Conservation (phyloP, 1,140 invertebrate species). For the Drosophila pachea region DNA sequence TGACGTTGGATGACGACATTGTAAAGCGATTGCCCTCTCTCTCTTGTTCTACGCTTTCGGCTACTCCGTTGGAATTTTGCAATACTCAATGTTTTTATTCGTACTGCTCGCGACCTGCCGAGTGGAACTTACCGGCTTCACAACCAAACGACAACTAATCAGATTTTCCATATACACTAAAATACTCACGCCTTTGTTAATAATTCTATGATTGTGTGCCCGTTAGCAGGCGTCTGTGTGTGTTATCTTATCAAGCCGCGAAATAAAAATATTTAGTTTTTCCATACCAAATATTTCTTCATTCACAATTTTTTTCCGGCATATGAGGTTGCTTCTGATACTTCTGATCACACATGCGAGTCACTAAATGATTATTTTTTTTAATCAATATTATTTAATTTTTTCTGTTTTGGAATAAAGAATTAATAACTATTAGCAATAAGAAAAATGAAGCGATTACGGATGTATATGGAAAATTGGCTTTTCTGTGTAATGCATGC, state of each 20-base stretch:
- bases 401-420: no score
- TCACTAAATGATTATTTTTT: no score
- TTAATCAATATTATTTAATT: no score
- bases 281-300: constrained; percentile 13
- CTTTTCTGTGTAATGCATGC: background rate
- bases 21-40: background rate
- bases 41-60: background rate
- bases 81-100: constrained; percentile 17
- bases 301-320: no score
- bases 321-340: no score
- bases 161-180: constrained; percentile 26
- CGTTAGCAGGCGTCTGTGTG: constrained; percentile 1
- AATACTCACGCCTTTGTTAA: constrained; percentile 31
- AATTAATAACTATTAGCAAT: background rate
- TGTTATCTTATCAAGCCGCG: constrained; percentile 39
- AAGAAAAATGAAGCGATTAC: no score
- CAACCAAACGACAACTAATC: constrained; percentile 61
- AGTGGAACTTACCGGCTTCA: constrained; percentile 43
- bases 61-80: constrained; percentile 13
- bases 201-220: constrained; percentile 14
- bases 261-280: constrained; percentile 25
- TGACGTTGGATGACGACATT: constrained; percentile 36
- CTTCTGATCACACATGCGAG: no score
- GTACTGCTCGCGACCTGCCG: background rate
- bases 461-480: background rate